phyloP scores from a whole-genome alignment of 2,888 invertebrate species.

The Druceiella hillmani region DNA sequence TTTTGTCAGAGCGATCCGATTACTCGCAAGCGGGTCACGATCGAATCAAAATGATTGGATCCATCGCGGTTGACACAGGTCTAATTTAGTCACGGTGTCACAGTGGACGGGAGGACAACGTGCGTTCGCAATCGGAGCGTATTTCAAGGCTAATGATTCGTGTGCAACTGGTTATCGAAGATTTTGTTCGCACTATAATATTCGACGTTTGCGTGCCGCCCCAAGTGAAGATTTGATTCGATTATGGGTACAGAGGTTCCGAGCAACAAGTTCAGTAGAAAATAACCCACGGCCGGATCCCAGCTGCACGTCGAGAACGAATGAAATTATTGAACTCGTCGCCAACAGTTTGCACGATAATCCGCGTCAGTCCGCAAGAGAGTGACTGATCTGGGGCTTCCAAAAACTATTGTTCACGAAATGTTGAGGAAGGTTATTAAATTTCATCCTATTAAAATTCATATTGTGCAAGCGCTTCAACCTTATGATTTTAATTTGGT shows the following conservation, averaged over 20 bases:
- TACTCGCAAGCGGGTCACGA: too few species aligned
- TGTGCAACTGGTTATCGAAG: constrained; percentile 7
- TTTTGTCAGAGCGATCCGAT: too few species aligned
- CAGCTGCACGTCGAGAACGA: constrained; percentile 14
- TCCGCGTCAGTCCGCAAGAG: constrained; percentile 18
- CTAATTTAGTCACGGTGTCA: too few species aligned
- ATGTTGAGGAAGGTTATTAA: constrained; percentile 18
- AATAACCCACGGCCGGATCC: constrained; percentile 17
- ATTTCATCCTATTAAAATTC: constrained; percentile 19
- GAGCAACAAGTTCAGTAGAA: constrained; percentile 10
- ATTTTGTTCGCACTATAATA: constrained; percentile 13
- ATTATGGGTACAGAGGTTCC: constrained; percentile 15
- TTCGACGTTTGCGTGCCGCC: constrained; percentile 12
- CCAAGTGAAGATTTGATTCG: constrained; percentile 13
- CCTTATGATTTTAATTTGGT: constrained; percentile 18
- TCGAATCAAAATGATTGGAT: too few species aligned
- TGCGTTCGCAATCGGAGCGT: too few species aligned
- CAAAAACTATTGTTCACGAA: too few species aligned
- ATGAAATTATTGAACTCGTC: constrained; percentile 17
- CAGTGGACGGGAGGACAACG: too few species aligned
- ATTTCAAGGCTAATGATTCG: too few species aligned
- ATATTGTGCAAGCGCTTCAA: constrained; percentile 22
- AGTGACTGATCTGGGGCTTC: too few species aligned
- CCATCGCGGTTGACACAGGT: too few species aligned
- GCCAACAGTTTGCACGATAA: constrained; percentile 14